These are phyloP conservation scores for Zygogramma bicolorata DNA, from an alignment of 2,888 invertebrate species.

Conservation along the genomic window DNA sequence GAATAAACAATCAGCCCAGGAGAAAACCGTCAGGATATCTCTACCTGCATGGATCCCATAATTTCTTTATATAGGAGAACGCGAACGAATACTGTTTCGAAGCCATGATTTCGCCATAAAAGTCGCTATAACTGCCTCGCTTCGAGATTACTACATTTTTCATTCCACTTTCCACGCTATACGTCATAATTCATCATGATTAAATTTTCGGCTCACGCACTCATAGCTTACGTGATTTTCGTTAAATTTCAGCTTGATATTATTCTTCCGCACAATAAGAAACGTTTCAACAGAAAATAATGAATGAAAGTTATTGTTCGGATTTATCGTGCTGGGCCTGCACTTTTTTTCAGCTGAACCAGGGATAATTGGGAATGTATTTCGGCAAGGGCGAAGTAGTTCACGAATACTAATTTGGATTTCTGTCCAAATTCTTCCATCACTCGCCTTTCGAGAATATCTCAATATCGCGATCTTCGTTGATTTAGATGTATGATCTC, in stretches of 20 bases:
- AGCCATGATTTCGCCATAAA: background rate
- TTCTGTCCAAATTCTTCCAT: too few relatives aligned
- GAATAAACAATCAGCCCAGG: background rate
- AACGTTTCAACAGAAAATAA: background rate
- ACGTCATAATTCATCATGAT: slow-evolving; percentile 37
- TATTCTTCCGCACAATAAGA: background rate
- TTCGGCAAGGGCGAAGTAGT: too few relatives aligned
- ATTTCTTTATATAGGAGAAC: background rate
- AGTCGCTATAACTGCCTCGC: slow-evolving; percentile 17
- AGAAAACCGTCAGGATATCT: background rate
- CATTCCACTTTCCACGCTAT: slow-evolving; percentile 25
- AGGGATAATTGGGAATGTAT: background rate
- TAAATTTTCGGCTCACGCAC: slow-evolving; percentile 26
- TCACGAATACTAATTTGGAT: too few relatives aligned
- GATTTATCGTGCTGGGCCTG: background rate
- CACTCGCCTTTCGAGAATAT: too few relatives aligned
- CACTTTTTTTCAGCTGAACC: background rate
- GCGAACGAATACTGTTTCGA: background rate
- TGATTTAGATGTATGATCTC: too few relatives aligned
- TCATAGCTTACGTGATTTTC: slow-evolving; percentile 21
- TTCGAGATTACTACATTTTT: slow-evolving; percentile 30
- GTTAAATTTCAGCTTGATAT: background rate
- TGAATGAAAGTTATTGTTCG: background rate
- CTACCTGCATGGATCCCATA: background rate
- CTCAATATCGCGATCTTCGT: too few relatives aligned